phyloP scores from a whole-genome alignment of 2,797 vertebrate species.

The Muscicapa comitata region DNA sequence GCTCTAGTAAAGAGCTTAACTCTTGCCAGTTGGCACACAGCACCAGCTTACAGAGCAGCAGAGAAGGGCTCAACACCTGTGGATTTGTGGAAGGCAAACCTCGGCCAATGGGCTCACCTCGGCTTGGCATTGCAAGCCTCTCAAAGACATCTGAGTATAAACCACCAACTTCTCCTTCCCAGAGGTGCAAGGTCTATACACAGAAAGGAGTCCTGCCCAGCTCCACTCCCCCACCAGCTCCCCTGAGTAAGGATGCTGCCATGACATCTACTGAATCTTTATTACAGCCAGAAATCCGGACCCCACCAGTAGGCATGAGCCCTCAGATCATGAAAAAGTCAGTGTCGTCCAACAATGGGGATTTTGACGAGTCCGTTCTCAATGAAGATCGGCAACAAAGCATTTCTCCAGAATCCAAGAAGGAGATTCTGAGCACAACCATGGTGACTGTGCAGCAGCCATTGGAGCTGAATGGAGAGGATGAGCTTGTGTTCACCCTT shows the following conservation, averaged over 20 bases:
- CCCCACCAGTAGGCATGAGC: slow-evolving; percentile 92
- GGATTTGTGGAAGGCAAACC: slow-evolving; percentile 88
- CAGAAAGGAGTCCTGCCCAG: slow-evolving; percentile 92
- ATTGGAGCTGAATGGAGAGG: slow-evolving; percentile 90
- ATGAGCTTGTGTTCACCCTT: slow-evolving; percentile 95
- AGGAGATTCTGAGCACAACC: slow-evolving; percentile 88
- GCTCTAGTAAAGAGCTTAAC: slow-evolving; percentile 72
- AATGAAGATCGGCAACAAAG: slow-evolving; percentile 59
- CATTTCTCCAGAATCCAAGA: slow-evolving; percentile 72
- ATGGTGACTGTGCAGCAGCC: slow-evolving; percentile 95
- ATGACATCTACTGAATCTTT: slow-evolving; percentile 81
- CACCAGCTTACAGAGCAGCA: slow-evolving; percentile 86
- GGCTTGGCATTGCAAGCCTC: slow-evolving; percentile 92
- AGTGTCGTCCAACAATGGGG: slow-evolving; percentile 71
- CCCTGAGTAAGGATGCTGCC: slow-evolving; percentile 79
- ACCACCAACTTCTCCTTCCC: slow-evolving; percentile 90
- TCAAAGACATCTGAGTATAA: slow-evolving; percentile 95
- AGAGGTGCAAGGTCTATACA: slow-evolving; percentile 93
- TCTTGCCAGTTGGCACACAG: slow-evolving; percentile 81
- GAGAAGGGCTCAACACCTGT: slow-evolving; percentile 85
- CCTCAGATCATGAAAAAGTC: slow-evolving; percentile 86
- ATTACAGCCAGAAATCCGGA: slow-evolving; percentile 82
- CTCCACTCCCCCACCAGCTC: slow-evolving; percentile 77
- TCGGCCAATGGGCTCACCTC: slow-evolving; percentile 89
- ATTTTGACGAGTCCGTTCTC: slow-evolving; percentile 62